Conservation (phyloP, 2,888 invertebrate genomes). For the Troilus luridus region DNA sequence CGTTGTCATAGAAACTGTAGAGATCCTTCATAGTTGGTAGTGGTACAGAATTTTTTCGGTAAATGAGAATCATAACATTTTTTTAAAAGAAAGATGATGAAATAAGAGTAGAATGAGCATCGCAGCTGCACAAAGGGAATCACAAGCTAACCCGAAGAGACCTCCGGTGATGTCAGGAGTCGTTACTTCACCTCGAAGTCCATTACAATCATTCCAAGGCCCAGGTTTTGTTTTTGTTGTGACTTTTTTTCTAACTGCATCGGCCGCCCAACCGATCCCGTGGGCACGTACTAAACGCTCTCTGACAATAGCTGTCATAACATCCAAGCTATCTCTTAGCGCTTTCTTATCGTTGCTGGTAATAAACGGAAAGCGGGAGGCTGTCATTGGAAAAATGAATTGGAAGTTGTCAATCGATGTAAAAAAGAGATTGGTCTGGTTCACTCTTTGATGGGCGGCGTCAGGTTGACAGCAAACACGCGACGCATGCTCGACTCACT, state of each 20-base stretch:
- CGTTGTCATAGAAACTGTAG: too few relatives aligned
- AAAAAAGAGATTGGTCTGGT: conserved; percentile 6
- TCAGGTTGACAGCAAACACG: not conserved
- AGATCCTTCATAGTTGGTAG: too few relatives aligned
- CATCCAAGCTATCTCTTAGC: not conserved
- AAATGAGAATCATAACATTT: not conserved
- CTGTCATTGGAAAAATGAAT: conserved; percentile 21
- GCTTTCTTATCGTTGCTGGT: conserved; percentile 17
- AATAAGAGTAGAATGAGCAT: not conserved
- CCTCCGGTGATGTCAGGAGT: conserved; percentile 5
- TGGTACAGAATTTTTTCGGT: not conserved
- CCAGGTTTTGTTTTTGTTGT: conserved; percentile 18
- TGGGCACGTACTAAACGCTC: conserved; percentile 16
- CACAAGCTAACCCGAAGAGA: not conserved
- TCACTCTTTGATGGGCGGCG: not conserved
- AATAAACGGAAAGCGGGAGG: not conserved
- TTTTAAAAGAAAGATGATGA: not conserved
- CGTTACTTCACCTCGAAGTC: conserved; percentile 28
- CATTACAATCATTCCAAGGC: conserved; percentile 42
- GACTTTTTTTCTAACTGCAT: conserved; percentile 19
- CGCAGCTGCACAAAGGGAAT: not conserved
- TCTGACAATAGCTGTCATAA: conserved; percentile 32
- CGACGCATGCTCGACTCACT: not conserved
- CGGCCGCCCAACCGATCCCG: conserved; percentile 3
- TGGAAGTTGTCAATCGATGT: not conserved